A percentile compares a stretch with the other conserved stretches of the same genome.
Evolutionary conservation across 2,113 vertebrate genomes (phyloP).

Genomic region (Chaetodon trifascialis): DNA sequence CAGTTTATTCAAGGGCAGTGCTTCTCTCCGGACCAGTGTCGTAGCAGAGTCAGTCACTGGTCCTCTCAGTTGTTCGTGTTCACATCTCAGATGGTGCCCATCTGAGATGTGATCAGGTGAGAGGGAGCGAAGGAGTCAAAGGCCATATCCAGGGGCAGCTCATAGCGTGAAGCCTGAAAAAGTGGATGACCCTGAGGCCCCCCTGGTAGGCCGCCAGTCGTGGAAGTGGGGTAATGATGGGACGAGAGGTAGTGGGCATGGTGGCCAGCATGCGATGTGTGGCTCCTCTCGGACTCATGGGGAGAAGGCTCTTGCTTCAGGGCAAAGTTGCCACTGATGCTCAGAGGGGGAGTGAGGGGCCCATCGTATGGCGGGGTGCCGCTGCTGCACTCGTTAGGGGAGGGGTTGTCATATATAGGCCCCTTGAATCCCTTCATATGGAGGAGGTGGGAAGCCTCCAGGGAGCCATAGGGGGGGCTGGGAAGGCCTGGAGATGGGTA

Average conservation of each 20-base stretch:
- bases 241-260: slow-evolving; percentile 83
- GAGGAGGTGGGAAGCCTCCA: slow-evolving; percentile 92
- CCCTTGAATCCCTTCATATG: slow-evolving; percentile 93
- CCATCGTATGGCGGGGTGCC: slow-evolving; percentile 93
- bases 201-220: slow-evolving; percentile 80
- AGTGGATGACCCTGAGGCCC: slow-evolving; percentile 86
- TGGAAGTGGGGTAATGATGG: slow-evolving; percentile 82
- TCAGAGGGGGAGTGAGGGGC: slow-evolving; percentile 93
- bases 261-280: slow-evolving; percentile 75
- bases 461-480: slow-evolving; percentile 94
- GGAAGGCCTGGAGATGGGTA: slow-evolving; percentile 95
- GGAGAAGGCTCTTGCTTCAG: slow-evolving; percentile 94
- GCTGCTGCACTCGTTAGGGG: slow-evolving; percentile 86
- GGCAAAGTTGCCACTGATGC: slow-evolving; percentile 94
- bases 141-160: slow-evolving; percentile 91
- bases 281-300: slow-evolving; percentile 90
- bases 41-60: slow-evolving; percentile 78
- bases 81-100: slow-evolving; percentile 86
- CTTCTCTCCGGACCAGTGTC: neutral
- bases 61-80: slow-evolving; percentile 1
- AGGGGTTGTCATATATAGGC: slow-evolving; percentile 87
- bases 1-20: slow-evolving; percentile 26
- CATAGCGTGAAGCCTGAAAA: slow-evolving; percentile 89
- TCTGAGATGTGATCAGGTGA: slow-evolving; percentile 87
- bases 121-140: slow-evolving; percentile 89